Evolutionary conservation across 2,113 vertebrate species (phyloP).

Genomic region (Hippopotamus amphibius): DNA sequence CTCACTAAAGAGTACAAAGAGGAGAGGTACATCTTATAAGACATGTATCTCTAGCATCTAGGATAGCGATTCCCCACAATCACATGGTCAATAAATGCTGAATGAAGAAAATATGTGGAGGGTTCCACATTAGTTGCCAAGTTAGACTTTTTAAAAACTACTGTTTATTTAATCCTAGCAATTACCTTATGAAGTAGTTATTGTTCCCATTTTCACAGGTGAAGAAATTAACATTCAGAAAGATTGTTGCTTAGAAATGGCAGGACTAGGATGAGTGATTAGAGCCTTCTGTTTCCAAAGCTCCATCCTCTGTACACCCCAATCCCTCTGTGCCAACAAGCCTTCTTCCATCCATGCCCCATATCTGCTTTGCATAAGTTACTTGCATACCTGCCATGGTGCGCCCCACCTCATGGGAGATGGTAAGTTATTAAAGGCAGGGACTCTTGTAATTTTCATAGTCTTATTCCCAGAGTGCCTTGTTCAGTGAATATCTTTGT

Average conservation of each 20-base stretch:
- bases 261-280: not conserved
- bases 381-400: not conserved
- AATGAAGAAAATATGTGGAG: not conserved
- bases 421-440: not conserved
- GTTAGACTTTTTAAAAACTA: not conserved
- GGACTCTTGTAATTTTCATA: not conserved
- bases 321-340: not conserved
- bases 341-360: not conserved
- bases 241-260: not conserved
- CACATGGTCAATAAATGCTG: not conserved
- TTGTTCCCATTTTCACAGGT: slow-evolving; percentile 15
- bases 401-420: not conserved
- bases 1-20: not conserved
- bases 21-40: not conserved
- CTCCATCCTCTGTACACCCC: not conserved
- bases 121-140: not conserved
- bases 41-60: not conserved
- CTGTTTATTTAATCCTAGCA: not conserved
- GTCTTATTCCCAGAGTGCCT: not conserved
- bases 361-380: not conserved
- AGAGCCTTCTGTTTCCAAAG: not conserved
- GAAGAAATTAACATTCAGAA: not conserved
- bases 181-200: not conserved
- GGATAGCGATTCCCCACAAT: not conserved
- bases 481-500: not conserved